Conservation (phyloP, 53 echinoderm and acorn worm genomes). For the Luidia sarsii region DNA sequence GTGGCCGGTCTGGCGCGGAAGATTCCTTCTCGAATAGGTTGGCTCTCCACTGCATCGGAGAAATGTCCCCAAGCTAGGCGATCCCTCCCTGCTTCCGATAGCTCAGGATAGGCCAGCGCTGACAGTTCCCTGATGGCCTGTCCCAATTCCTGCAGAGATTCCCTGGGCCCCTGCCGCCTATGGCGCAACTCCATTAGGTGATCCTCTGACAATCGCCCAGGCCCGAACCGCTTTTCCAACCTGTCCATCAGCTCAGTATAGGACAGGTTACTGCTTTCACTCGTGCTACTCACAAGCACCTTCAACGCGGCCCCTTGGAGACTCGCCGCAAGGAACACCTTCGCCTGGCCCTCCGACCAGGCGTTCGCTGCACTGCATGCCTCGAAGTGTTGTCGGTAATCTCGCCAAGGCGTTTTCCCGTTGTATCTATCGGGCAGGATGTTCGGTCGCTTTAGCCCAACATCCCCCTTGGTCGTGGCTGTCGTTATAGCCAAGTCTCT, state of each 20-base stretch:
- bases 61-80: slow-evolving; percentile 30
- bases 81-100: neutral
- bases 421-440: slow-evolving; percentile 35
- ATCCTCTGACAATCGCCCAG: slow-evolving; percentile 4
- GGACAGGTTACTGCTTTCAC: neutral
- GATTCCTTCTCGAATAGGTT: neutral
- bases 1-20: neutral
- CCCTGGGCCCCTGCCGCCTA: slow-evolving; percentile 17
- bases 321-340: slow-evolving; percentile 18
- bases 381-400: too few relatives aligned
- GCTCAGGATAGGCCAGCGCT: slow-evolving; percentile 26
- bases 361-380: neutral
- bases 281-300: neutral
- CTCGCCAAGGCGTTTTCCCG: slow-evolving; percentile 18
- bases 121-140: slow-evolving; percentile 14
- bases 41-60: slow-evolving; percentile 7
- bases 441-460: slow-evolving; percentile 18
- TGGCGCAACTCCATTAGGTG: neutral
- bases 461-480: too few relatives aligned
- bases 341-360: slow-evolving; percentile 16
- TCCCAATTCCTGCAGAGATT: slow-evolving; percentile 35
- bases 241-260: neutral
- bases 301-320: slow-evolving; percentile 6
- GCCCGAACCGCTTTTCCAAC: slow-evolving; percentile 11
- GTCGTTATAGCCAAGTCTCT: too few relatives aligned